Conservation (phyloP, 2,113 vertebrate species). For the Catagonus wagneri region DNA sequence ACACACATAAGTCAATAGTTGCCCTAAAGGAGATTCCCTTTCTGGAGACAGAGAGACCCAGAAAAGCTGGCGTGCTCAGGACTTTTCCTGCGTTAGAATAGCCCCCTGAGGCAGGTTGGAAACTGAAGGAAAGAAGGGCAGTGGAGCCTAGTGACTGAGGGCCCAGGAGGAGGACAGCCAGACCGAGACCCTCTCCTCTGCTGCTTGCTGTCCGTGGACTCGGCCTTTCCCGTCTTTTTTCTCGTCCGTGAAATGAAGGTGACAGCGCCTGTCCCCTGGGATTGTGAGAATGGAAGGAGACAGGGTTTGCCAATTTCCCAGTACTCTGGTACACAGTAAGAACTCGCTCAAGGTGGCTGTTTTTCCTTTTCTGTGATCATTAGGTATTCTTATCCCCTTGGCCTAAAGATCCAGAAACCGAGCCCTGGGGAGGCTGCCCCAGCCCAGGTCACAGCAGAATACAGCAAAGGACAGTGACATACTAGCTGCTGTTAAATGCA, state of each 20-base stretch:
- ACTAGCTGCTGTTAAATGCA: neutral
- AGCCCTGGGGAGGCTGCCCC: neutral
- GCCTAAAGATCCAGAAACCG: neutral
- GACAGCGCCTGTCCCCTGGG: neutral
- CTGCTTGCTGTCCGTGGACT: neutral
- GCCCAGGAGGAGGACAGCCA: accelerated
- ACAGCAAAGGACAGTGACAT: neutral
- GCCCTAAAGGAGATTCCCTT: neutral
- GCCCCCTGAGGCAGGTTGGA: neutral
- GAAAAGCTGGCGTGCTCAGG: neutral
- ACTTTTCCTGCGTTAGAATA: neutral
- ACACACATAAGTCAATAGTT: neutral
- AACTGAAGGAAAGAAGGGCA: neutral
- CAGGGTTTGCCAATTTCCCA: constrained; percentile 6
- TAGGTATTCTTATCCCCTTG: neutral
- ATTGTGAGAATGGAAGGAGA: neutral
- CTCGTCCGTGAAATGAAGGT: constrained; percentile 22
- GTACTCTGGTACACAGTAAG: neutral
- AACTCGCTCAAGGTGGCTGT: neutral
- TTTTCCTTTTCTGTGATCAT: neutral
- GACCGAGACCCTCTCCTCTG: neutral
- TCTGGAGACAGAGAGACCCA: constrained; percentile 22
- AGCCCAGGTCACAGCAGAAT: neutral
- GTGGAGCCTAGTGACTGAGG: neutral
- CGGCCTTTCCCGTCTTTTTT: neutral